phyloP scores from a whole-genome alignment of 1,140 invertebrate genomes.

The Galendromus occidentalis region DNA sequence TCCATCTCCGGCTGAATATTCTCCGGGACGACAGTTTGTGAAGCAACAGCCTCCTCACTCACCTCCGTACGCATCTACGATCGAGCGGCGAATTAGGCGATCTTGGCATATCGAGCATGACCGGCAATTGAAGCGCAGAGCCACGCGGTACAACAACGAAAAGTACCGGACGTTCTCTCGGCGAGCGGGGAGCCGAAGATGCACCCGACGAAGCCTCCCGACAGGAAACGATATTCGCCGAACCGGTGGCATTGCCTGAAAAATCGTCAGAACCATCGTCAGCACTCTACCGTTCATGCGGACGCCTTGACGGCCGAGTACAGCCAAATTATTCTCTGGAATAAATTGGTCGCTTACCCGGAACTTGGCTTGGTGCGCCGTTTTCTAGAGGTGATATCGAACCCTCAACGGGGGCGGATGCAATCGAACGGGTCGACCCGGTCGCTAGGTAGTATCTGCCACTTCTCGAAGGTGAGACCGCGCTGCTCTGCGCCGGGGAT shows the following conservation, averaged over 20 bases:
- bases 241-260: too few relatives aligned
- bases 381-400: background rate
- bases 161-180: background rate
- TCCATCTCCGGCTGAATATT: too few relatives aligned
- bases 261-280: too few relatives aligned
- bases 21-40: background rate
- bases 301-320: too few relatives aligned
- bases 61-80: conserved; percentile 1
- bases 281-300: too few relatives aligned
- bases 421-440: conserved; percentile 1
- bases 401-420: conserved; percentile 4
- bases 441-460: conserved; percentile 7
- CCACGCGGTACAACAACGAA: conserved; percentile 3
- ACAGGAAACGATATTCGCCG: too few relatives aligned
- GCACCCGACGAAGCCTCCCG: too few relatives aligned
- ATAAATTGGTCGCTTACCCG: too few relatives aligned
- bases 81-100: conserved; percentile 2
- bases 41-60: background rate
- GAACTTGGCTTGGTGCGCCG: too few relatives aligned
- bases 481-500: background rate
- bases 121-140: background rate
- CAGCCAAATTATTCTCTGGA: too few relatives aligned
- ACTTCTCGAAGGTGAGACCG: background rate
- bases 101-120: background rate
- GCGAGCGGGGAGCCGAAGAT: background rate